A percentile compares a stretch with the other conserved stretches of the same genome.
These are phyloP conservation scores for Chionodraco myersi DNA, from an alignment of 2,113 vertebrate genomes.

Conservation along the genomic window DNA sequence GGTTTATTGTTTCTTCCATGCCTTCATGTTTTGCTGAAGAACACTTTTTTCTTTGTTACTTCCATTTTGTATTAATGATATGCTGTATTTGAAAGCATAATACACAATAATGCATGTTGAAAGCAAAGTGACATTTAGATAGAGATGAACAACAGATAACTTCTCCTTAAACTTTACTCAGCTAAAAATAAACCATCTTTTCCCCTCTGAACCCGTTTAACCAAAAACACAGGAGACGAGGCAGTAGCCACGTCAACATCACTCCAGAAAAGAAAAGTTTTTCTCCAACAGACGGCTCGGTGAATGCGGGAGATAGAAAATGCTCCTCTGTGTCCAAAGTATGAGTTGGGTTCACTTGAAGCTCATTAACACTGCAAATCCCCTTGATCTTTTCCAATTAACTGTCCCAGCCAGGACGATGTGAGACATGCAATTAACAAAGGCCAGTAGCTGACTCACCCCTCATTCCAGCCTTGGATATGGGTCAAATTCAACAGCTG, in stretches of 20 bases:
- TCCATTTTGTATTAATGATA: not conserved
- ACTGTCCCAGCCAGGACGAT: constrained; percentile 72
- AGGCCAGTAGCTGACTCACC: constrained; percentile 76
- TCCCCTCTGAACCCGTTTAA: constrained; percentile 46
- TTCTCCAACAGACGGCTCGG: constrained; percentile 29
- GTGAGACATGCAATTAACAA: constrained; percentile 79
- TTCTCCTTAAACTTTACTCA: constrained; percentile 39
- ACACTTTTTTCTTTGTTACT: not conserved
- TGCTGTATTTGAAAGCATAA: not conserved
- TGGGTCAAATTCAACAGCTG: constrained; percentile 74
- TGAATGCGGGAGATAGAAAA: constrained; percentile 49
- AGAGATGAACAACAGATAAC: constrained; percentile 23
- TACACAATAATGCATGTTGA: constrained; percentile 14
- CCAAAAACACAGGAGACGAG: constrained; percentile 60
- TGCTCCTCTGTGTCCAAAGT: constrained; percentile 72
- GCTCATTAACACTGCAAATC: constrained; percentile 79
- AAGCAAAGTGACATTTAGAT: constrained; percentile 13
- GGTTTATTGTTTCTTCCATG: not conserved
- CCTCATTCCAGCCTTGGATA: constrained; percentile 65
- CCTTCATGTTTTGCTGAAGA: not conserved
- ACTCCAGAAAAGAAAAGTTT: constrained; percentile 63
- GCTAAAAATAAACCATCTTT: constrained; percentile 55
- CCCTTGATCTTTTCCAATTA: constrained; percentile 82
- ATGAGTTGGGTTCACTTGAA: constrained; percentile 73
- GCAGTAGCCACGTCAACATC: constrained; percentile 35